A percentile compares a stretch with the other conserved stretches of the same genome.
Conservation (phyloP, 2,797 vertebrate species). For the Falco columbarius region DNA sequence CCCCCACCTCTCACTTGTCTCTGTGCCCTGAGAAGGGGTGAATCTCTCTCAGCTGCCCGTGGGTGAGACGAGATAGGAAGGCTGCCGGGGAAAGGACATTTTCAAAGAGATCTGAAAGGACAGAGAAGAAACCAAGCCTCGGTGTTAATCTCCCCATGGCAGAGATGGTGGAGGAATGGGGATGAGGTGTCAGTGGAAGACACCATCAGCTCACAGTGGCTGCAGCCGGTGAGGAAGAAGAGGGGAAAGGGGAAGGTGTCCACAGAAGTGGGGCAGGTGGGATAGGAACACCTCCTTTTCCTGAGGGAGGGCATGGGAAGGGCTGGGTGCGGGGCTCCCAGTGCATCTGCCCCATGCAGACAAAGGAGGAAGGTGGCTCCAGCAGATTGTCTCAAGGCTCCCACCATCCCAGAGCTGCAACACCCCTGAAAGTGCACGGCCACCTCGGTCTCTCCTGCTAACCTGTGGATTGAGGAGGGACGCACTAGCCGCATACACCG, state of each 20-base stretch:
- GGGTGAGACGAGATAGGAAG: not conserved
- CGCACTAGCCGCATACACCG: fast-evolving
- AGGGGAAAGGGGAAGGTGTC: not conserved
- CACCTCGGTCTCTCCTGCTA: not conserved
- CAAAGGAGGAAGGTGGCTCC: not conserved
- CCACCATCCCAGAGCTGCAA: not conserved
- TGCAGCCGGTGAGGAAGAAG: not conserved
- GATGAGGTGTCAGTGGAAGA: not conserved
- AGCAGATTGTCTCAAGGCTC: not conserved
- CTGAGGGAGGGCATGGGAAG: not conserved
- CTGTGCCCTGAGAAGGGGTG: not conserved
- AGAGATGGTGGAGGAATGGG: not conserved
- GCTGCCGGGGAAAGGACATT: not conserved
- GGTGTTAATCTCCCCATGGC: not conserved
- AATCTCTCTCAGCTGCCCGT: fast-evolving
- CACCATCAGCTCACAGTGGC: not conserved
- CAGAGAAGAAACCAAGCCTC: not conserved
- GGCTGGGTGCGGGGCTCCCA: not conserved
- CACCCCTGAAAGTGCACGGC: not conserved
- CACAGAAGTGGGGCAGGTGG: not conserved
- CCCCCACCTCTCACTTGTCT: not conserved
- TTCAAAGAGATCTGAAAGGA: not conserved
- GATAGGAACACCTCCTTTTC: not conserved
- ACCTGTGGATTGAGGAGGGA: not conserved
- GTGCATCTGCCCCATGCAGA: not conserved